Conservation (phyloP, 2,888 invertebrate species). For the Platynereis dumerilii region DNA sequence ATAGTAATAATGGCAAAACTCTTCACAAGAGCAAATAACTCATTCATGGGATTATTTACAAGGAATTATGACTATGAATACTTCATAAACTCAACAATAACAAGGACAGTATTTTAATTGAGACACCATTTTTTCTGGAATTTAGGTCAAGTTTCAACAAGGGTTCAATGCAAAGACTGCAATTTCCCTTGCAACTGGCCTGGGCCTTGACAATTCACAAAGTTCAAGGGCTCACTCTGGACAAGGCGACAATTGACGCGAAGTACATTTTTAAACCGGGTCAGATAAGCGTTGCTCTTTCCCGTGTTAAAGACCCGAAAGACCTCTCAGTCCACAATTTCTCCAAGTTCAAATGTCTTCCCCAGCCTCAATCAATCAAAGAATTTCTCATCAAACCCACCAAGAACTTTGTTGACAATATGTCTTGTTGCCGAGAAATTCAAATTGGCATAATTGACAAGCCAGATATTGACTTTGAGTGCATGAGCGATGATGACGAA, state of each 20-base stretch:
- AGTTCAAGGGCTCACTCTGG: neutral
- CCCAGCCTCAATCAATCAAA: neutral
- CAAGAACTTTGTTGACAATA: too few relatives aligned
- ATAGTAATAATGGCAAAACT: too few relatives aligned
- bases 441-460: neutral
- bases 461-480: neutral
- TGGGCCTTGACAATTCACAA: neutral
- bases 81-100: too few relatives aligned
- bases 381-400: too few relatives aligned
- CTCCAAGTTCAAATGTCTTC: neutral
- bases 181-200: neutral
- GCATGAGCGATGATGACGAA: neutral
- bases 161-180: neutral
- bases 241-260: neutral
- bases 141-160: too few relatives aligned
- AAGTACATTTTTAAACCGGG: constrained; percentile 1
- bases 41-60: too few relatives aligned
- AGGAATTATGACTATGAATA: too few relatives aligned
- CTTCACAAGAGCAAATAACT: too few relatives aligned
- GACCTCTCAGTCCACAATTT: neutral
- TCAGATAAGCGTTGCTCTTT: neutral
- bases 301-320: neutral
- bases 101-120: too few relatives aligned
- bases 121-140: too few relatives aligned
- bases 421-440: too few relatives aligned